Evolutionary conservation across 2,113 vertebrate genomes (phyloP).

Genomic region (Chaetops frenatus): DNA sequence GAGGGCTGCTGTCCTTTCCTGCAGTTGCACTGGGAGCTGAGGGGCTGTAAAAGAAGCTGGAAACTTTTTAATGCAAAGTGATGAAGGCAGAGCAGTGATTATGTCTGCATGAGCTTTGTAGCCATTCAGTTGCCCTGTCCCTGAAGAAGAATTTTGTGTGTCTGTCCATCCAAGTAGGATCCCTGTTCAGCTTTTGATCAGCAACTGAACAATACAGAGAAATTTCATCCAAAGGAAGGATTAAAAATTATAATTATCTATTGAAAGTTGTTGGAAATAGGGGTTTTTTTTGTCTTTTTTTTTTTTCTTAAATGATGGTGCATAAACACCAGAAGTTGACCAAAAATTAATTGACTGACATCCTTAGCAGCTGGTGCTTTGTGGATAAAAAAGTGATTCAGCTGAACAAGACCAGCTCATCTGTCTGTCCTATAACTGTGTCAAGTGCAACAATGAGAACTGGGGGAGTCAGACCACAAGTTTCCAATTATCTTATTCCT

Average conservation of each 20-base stretch:
- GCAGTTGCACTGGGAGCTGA: neutral
- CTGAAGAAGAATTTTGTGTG: neutral
- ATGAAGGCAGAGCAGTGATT: neutral
- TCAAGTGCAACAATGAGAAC: neutral
- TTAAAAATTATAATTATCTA: neutral
- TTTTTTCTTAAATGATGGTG: neutral
- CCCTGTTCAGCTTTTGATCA: neutral
- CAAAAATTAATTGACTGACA: neutral
- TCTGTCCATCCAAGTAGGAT: neutral
- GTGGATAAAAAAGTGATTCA: neutral
- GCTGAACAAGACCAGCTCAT: neutral
- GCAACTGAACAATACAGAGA: neutral
- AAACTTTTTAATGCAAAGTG: neutral
- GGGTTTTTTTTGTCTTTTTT: neutral
- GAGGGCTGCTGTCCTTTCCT: neutral
- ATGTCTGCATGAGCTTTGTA: neutral
- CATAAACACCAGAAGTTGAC: neutral
- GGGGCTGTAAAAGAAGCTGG: neutral
- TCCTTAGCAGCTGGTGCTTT: neutral
- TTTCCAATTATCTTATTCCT: neutral
- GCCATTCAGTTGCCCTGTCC: neutral
- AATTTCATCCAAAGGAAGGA: neutral
- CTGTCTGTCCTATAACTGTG: neutral
- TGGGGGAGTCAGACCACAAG: neutral
- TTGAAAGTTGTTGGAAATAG: neutral